A percentile compares a stretch with the other conserved stretches of the same genome.
Conservation (phyloP, 2,113 vertebrate species). For the Rattus rattus region DNA sequence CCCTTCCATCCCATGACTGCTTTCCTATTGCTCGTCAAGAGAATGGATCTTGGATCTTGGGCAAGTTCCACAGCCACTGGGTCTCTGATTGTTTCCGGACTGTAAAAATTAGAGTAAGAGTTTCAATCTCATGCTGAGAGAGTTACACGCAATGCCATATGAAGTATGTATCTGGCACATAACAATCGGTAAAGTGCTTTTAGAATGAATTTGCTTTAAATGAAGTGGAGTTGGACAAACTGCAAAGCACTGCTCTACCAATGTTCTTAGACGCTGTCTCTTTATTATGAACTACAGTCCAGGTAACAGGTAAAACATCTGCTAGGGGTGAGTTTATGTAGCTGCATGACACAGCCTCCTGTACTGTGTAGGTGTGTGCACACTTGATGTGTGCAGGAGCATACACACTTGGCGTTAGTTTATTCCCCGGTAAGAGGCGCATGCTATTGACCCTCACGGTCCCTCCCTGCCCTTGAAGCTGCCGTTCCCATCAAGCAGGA, state of each 20-base stretch:
- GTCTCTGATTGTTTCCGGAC: neutral
- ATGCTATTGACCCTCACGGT: neutral
- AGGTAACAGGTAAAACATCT: slow-evolving; percentile 19
- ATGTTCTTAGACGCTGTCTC: neutral
- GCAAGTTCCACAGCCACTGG: slow-evolving; percentile 5
- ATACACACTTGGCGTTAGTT: neutral
- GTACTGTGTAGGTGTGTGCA: neutral
- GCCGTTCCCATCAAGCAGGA: neutral
- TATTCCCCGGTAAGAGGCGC: neutral
- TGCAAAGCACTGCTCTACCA: neutral
- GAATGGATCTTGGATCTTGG: neutral
- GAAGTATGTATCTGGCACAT: neutral
- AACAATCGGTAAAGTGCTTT: neutral
- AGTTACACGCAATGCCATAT: neutral
- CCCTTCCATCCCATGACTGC: neutral
- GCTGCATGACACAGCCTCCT: neutral
- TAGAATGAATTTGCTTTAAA: slow-evolving; percentile 34
- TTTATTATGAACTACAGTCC: neutral
- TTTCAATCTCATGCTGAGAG: neutral
- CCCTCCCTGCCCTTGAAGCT: neutral
- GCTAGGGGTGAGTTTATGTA: slow-evolving; percentile 13
- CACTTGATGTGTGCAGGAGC: neutral
- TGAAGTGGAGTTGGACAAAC: slow-evolving; percentile 42
- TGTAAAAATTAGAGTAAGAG: slow-evolving; percentile 42
- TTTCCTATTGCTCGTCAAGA: neutral